Evolutionary conservation across 1,140 invertebrate genomes (phyloP), one percentile per base, ranked within the genome.

Genomic region (Orius insidiosus): DNA sequence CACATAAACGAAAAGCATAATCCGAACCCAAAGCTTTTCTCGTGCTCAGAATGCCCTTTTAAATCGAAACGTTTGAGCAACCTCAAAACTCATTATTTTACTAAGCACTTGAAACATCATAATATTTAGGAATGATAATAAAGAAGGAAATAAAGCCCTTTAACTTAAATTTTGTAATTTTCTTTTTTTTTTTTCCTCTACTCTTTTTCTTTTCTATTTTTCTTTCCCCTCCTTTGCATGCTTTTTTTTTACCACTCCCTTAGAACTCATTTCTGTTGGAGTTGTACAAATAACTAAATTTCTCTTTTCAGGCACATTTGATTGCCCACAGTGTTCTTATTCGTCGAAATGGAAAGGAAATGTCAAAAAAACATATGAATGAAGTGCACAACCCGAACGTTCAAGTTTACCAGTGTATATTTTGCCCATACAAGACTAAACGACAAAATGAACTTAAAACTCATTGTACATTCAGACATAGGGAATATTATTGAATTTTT

Each of bases 1-100:
- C 41, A 43, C 41, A 32, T 43, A 7, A 43, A 43, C n/a, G 41
- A 43, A 15, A 43, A 43, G 11, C 41, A 43, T 19, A 43, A 43
- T 19, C 41, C 41, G 18, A 15, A 15, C 16, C 11, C 16, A 13
- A 43, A 24, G 11, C 31, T 30, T 31, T 43, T 31, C 14, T 30
- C 8, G n/a, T 43, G 41, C 11, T 9, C 24, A 5, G 18, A 43
- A 8, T 43, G 41, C 11, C 18, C 9, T 30, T 43, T 11, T 15
- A 43, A 31, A 31, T 31, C 41, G 8, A 43, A 43, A 43, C n/a
- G 41, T 18, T 15, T 7, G 41, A 43, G 31, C 41, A 30, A 43
- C 5, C 24, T 43, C 2, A 43, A 31, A 31, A 31, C 41, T 31
- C 41, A 43, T 32, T n/a, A 30, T 9, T 24, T 43, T 31, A n/a